These are phyloP conservation scores for Spodoptera frugiperda DNA, from an alignment of 1,140 invertebrate genomes.

Conservation along the genomic window DNA sequence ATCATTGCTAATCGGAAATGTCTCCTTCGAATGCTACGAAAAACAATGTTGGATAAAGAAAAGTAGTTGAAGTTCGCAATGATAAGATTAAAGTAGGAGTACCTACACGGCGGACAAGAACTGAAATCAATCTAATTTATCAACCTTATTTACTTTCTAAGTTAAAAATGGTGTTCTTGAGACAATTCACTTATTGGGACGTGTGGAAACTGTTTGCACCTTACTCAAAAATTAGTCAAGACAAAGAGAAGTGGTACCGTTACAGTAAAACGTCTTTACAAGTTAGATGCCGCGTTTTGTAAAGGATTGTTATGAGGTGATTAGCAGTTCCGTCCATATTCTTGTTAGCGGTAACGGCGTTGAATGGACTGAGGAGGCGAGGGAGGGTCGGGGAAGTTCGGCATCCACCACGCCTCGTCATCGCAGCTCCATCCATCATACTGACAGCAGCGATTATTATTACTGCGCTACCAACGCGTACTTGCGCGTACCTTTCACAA, in stretches of 20 bases:
- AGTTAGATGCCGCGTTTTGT: slow-evolving; percentile 2
- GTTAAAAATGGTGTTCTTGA: slow-evolving; percentile 15
- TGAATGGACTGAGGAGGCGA: slow-evolving; percentile 59
- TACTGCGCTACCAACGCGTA: slow-evolving; percentile 59
- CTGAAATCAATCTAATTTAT: slow-evolving; percentile 38
- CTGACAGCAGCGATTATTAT: slow-evolving; percentile 78
- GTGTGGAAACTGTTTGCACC: slow-evolving; percentile 32
- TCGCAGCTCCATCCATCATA: slow-evolving; percentile 73
- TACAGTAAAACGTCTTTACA: slow-evolving; percentile 4
- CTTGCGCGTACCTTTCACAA: slow-evolving; percentile 59
- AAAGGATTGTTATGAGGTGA: slow-evolving; percentile 32
- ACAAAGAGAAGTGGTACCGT: slow-evolving; percentile 12
- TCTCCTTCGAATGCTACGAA: slow-evolving; percentile 10
- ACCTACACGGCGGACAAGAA: slow-evolving; percentile 1
- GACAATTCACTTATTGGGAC: slow-evolving; percentile 25
- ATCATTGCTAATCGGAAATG: slow-evolving; percentile 14
- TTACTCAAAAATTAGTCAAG: slow-evolving; percentile 19
- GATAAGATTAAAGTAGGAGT: slow-evolving; percentile 5
- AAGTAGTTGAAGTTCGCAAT: slow-evolving; percentile 3
- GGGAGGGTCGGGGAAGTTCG: slow-evolving; percentile 58
- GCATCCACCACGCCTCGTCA: slow-evolving; percentile 72
- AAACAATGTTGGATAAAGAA: neutral
- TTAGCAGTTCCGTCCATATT: slow-evolving; percentile 42
- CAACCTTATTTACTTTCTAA: slow-evolving; percentile 37
- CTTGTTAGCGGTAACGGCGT: slow-evolving; percentile 31